These are phyloP conservation scores for Helicoverpa armigera DNA, from an alignment of 1,140 invertebrate genomes.

Conservation along the genomic window DNA sequence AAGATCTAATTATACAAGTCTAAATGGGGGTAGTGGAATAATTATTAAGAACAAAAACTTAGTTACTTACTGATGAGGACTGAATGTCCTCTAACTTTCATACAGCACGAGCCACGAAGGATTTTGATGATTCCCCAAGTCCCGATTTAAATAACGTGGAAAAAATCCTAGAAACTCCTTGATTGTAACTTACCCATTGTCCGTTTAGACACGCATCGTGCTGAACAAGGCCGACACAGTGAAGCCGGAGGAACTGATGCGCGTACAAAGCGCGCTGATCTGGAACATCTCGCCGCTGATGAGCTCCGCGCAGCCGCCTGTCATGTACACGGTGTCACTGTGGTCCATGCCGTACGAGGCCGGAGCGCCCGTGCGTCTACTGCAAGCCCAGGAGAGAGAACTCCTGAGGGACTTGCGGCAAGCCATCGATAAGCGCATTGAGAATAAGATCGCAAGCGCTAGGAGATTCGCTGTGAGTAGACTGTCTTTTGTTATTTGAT, in stretches of 20 bases:
- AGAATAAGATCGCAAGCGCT: constrained; percentile 97
- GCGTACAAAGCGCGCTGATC: constrained; percentile 96
- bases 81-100: too few species aligned
- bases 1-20: constrained; percentile 2
- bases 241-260: constrained; percentile 96
- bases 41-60: background rate
- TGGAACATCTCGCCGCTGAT: constrained; percentile 98
- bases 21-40: background rate
- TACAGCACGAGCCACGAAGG: too few species aligned
- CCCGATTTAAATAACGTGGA: too few species aligned
- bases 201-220: constrained; percentile 93
- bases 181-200: constrained; percentile 2
- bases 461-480: constrained; percentile 95
- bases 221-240: constrained; percentile 98
- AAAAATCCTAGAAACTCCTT: background rate
- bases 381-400: constrained; percentile 95
- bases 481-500: background rate
- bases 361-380: constrained; percentile 91
- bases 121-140: too few species aligned
- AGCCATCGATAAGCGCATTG: constrained; percentile 95
- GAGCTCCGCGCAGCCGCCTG: constrained; percentile 96
- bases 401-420: constrained; percentile 94
- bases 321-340: constrained; percentile 97
- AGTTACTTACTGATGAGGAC: background rate
- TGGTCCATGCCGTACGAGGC: constrained; percentile 95